Base-by-base conservation (phyloP, 2,888 invertebrate genomes). In the Ectropis crepuscularia region DNA sequence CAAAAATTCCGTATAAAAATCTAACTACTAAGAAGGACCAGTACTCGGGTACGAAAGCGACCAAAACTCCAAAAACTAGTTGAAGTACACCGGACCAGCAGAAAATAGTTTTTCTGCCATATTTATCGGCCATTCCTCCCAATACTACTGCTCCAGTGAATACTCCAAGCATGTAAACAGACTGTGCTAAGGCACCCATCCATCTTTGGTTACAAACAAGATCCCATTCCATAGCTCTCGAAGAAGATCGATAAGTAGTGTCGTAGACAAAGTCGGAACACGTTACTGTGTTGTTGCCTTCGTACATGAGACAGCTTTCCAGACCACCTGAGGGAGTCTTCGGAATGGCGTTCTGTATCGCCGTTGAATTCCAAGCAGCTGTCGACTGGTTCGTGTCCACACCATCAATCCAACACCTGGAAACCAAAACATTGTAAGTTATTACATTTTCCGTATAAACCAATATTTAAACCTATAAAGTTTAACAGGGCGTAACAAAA, bases 81-180 rank as follows among this genome's bases (percentile, higher is more conserved):
- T 97, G 97, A 10, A 96, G 80, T 6, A 96, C 90, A 0, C 95
- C 96, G 6, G 97, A 97, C 93, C 95, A 94, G 80, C 96, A 97
- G 80, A 97, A 97, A 70, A 97, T 95, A 0, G 94, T 95, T 83
- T 97, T 97, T 41, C 97, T 93, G 6, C 97, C 97, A 68, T 96
- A 94, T 87, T 96, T 96, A 77, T 98, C 98, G 0, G 97, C 97
- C 87, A 97, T 88, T 53, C 96, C 96, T 6, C 97, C 97, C 41
- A 97, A 87, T 0, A 95, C 94, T 0, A 97, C 95, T 0, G 97
- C 97, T 2, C 97, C 97, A 0, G 95, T 94, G 77, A 97, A 97
- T 6, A 97, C 97, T 11, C 98, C 98, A 74, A 97, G 93, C 97
- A 98, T 97, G 81, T 95, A 96, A 49, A 93, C 80, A 5, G 96